A percentile compares a stretch with the other conserved stretches of the same genome.
Conservation (phyloP, 2,797 vertebrate species). For the Lates japonicus region DNA sequence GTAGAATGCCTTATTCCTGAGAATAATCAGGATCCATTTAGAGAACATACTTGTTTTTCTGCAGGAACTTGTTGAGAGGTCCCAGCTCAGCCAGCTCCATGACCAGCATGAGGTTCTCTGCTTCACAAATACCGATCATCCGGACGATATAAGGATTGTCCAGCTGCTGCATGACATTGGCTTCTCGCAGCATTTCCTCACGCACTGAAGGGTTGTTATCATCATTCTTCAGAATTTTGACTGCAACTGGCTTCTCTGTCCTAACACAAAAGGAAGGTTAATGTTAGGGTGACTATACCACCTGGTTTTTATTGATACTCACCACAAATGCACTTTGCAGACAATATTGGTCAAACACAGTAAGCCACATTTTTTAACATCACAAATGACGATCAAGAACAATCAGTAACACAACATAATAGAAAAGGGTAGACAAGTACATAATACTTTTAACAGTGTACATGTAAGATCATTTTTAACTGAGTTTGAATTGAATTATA, state of each 20-base stretch:
- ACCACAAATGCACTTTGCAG: background rate
- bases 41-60: conserved; percentile 90
- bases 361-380: background rate
- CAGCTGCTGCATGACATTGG: conserved; percentile 96
- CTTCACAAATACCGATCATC: conserved; percentile 98
- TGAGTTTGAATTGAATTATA: no score
- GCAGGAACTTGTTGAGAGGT: conserved; percentile 94
- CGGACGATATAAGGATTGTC: conserved; percentile 99
- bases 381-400: background rate
- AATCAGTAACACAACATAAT: background rate
- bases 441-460: background rate
- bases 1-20: background rate
- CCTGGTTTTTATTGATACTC: no score
- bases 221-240: conserved; percentile 97
- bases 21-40: no score
- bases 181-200: conserved; percentile 93
- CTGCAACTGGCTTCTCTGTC: conserved; percentile 91
- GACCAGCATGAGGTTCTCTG: conserved; percentile 96
- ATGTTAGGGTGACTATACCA: background rate
- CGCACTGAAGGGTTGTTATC: conserved; percentile 89
- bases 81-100: conserved; percentile 98
- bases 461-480: background rate
- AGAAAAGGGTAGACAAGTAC: background rate
- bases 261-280: conserved; percentile 70
- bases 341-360: no score